phyloP scores from a whole-genome alignment of 1,140 invertebrate genomes.

The Monochamus saltuarius region DNA sequence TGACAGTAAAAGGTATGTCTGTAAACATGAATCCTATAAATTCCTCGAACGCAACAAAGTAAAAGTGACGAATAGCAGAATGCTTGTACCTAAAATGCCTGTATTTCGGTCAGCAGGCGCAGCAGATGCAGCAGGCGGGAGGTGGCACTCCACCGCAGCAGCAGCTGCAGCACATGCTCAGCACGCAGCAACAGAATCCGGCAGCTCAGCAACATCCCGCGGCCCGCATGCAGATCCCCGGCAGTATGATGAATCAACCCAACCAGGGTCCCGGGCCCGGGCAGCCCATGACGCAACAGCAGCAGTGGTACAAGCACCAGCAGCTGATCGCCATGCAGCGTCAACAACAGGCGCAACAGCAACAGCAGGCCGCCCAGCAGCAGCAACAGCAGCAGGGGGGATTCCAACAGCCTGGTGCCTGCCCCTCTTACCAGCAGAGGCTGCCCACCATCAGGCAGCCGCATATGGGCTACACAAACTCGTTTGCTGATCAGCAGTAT shows the following conservation, averaged over 20 bases:
- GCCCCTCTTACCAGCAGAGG: slow-evolving; percentile 48
- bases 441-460: slow-evolving; percentile 52
- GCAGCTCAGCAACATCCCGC: slow-evolving; percentile 47
- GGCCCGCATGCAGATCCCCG: slow-evolving; percentile 49
- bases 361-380: slow-evolving; percentile 51
- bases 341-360: slow-evolving; percentile 42
- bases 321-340: slow-evolving; percentile 57
- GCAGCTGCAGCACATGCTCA: slow-evolving; percentile 57
- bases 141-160: slow-evolving; percentile 50
- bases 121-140: slow-evolving; percentile 46
- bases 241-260: slow-evolving; percentile 52
- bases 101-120: slow-evolving; percentile 35
- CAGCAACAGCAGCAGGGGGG: slow-evolving; percentile 54
- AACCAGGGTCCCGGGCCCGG: slow-evolving; percentile 52
- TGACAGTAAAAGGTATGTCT: not conserved
- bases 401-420: slow-evolving; percentile 48
- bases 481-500: slow-evolving; percentile 50
- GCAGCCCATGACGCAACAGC: slow-evolving; percentile 50
- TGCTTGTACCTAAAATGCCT: not conserved
- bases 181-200: slow-evolving; percentile 52
- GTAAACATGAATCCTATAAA: not conserved
- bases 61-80: not conserved
- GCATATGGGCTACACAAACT: slow-evolving; percentile 52
- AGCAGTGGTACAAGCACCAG: slow-evolving; percentile 60
- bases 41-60: not conserved